These are phyloP conservation scores for Oceanodroma tethys DNA, from an alignment of 2,113 vertebrate species.

Conservation along the genomic window DNA sequence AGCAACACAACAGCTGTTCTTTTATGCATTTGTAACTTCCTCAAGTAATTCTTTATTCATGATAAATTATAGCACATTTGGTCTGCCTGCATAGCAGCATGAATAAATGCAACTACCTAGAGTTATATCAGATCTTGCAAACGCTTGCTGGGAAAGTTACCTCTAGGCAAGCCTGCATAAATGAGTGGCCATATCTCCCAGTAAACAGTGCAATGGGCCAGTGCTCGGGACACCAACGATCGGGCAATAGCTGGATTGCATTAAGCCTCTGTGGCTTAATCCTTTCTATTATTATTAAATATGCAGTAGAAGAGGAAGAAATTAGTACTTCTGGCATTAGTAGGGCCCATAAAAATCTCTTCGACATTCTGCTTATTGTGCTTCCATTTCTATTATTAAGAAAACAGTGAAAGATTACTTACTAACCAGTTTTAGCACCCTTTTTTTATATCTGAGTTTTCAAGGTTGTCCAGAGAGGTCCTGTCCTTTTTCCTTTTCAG, in stretches of 20 bases:
- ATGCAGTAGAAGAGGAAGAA: not conserved
- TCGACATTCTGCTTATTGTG: not conserved
- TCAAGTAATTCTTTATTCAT: slow-evolving; percentile 35
- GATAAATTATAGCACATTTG: slow-evolving; percentile 33
- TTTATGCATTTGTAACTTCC: slow-evolving; percentile 47
- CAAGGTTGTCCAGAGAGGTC: not conserved
- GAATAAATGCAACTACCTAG: slow-evolving; percentile 15
- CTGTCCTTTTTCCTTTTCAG: not conserved
- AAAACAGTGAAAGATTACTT: not conserved
- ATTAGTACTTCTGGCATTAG: not conserved
- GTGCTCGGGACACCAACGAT: not conserved
- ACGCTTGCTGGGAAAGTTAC: not conserved
- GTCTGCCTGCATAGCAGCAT: not conserved
- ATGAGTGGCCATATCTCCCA: not conserved
- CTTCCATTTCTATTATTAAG: not conserved
- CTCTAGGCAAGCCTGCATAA: not conserved
- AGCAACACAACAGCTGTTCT: slow-evolving; percentile 38
- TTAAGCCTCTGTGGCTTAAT: not conserved
- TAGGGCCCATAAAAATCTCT: not conserved
- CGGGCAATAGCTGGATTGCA: not conserved
- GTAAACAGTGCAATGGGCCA: not conserved
- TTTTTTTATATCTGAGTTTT: not conserved
- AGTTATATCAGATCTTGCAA: not conserved
- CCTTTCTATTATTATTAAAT: not conserved
- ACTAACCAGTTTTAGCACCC: not conserved